A percentile compares a stretch with the other conserved stretches of the same genome.
Evolutionary conservation across 1,140 invertebrate species (phyloP).

Genomic region (Dendroctonus ponderosae): DNA sequence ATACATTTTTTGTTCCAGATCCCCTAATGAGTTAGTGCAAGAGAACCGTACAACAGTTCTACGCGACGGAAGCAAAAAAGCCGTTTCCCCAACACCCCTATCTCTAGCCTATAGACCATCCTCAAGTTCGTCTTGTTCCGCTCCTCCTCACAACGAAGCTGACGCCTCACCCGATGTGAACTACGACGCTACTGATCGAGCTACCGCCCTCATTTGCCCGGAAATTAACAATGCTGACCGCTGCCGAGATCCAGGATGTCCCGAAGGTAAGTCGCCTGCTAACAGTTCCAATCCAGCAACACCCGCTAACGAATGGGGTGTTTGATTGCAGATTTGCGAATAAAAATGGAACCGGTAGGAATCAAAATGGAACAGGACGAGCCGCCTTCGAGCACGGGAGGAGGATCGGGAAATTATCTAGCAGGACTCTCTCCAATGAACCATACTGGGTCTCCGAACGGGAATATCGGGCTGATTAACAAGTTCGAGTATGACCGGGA

Average conservation of each 20-base stretch:
- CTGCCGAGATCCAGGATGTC: conserved; percentile 51
- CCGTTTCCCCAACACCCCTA: conserved; percentile 45
- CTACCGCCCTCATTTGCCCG: conserved; percentile 47
- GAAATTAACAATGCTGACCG: conserved; percentile 44
- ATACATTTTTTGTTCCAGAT: conserved; percentile 12
- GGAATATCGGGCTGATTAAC: conserved; percentile 45
- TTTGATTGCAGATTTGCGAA: conserved; percentile 57
- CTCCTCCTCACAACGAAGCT: conserved; percentile 46
- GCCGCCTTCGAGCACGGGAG: conserved; percentile 52
- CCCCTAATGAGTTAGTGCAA: conserved; percentile 53
- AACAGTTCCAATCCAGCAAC: not conserved
- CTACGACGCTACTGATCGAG: conserved; percentile 47
- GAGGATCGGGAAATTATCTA: conserved; percentile 4
- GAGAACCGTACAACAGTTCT: conserved; percentile 61
- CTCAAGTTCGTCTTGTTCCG: conserved; percentile 41
- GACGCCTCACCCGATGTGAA: conserved; percentile 44
- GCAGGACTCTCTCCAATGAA: conserved; percentile 23
- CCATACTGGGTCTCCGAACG: conserved; percentile 46
- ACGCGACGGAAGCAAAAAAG: conserved; percentile 60
- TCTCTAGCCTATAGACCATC: conserved; percentile 46
- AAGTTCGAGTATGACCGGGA: conserved; percentile 48
- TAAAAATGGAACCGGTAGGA: conserved; percentile 59
- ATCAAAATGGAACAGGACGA: conserved; percentile 52
- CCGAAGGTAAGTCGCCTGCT: conserved; percentile 49
- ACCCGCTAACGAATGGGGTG: not conserved